phyloP scores from a whole-genome alignment of 2,113 vertebrate genomes.

The Myrmophylax atrothorax region DNA sequence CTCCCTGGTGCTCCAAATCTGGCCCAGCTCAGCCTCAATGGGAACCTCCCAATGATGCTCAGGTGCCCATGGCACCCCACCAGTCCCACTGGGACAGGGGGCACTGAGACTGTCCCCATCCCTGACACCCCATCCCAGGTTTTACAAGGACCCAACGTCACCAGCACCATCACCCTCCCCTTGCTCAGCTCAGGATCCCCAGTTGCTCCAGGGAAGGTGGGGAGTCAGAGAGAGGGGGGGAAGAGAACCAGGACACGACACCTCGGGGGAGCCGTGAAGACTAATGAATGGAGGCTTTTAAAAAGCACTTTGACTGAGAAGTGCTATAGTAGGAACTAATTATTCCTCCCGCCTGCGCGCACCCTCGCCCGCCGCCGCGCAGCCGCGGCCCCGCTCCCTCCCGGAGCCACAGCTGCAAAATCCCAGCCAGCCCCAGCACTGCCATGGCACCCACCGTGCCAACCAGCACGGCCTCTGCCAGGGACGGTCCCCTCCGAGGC shows the following conservation, averaged over 20 bases:
- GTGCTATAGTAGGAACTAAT: conserved; percentile 39
- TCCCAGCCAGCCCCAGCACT: neutral
- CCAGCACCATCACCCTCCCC: neutral
- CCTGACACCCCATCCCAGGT: fast-evolving
- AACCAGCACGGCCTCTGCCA: fast-evolving
- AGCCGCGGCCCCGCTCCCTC: neutral
- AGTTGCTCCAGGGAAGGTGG: neutral
- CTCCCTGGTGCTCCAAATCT: neutral
- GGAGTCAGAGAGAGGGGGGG: neutral
- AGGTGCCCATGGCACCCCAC: neutral
- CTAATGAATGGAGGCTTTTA: conserved; percentile 57
- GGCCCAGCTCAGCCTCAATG: neutral
- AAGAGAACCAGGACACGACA: conserved; percentile 37
- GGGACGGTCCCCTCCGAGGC: neutral
- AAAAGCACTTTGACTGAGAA: conserved; percentile 48
- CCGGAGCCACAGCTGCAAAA: neutral
- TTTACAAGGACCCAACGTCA: neutral
- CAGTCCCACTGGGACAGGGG: neutral
- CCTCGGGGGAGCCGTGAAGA: conserved; percentile 29
- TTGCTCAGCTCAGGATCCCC: conserved; percentile 6
- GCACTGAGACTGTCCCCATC: fast-evolving
- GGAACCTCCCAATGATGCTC: neutral
- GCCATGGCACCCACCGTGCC: neutral
- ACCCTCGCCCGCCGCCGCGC: neutral
- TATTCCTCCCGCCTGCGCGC: conserved; percentile 24